Conservation (phyloP, 2,113 vertebrate genomes). For the Probosciger aterrimus region DNA sequence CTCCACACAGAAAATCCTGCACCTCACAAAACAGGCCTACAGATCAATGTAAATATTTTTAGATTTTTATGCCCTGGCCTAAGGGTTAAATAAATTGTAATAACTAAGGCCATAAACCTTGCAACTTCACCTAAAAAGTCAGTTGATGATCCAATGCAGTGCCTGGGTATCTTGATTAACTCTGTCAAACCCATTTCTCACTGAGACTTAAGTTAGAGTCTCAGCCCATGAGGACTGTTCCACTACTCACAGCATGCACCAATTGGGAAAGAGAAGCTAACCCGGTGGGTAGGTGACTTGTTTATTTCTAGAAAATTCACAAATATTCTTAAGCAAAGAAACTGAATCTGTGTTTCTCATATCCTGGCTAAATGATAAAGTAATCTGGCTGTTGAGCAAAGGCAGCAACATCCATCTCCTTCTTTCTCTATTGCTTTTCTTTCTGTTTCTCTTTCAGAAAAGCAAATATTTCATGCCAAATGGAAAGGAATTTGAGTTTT, state of each 20-base stretch:
- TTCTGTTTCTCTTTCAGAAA: background rate
- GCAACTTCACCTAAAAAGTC: background rate
- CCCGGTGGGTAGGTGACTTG: background rate
- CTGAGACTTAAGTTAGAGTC: background rate
- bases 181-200: background rate
- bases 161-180: background rate
- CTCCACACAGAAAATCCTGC: background rate
- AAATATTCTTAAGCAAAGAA: background rate
- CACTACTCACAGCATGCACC: background rate
- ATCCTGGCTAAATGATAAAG: slow-evolving; percentile 12
- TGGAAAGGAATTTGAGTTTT: background rate
- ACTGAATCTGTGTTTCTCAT: background rate
- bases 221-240: background rate
- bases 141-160: background rate
- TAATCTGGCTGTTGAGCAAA: background rate
- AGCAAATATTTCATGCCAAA: slow-evolving; percentile 20
- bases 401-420: slow-evolving; percentile 16
- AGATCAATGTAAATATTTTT: background rate
- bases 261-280: background rate
- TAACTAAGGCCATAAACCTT: background rate
- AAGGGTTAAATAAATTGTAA: background rate
- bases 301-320: slow-evolving; percentile 13
- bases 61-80: background rate
- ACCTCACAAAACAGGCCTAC: background rate
- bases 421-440: background rate